These are phyloP conservation scores for Alauda arvensis DNA, from an alignment of 2,797 vertebrate species.

Conservation along the genomic window DNA sequence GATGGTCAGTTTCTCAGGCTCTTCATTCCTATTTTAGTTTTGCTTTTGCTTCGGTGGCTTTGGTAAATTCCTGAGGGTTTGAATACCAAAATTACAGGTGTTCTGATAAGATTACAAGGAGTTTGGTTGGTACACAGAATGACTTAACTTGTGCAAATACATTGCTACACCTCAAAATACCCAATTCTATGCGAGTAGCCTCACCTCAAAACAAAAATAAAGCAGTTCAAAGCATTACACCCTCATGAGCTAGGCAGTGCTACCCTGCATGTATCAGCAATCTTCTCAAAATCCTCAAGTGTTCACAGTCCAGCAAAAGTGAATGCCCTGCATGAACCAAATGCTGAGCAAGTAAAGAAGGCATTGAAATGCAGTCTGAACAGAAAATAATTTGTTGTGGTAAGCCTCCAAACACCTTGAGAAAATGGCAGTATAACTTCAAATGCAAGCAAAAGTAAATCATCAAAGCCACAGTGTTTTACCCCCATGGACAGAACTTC, in stretches of 20 bases:
- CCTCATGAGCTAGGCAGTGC: background rate
- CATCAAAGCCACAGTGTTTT: background rate
- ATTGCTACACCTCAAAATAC: background rate
- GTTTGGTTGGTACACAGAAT: no score
- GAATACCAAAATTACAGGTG: no score
- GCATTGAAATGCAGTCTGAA: background rate
- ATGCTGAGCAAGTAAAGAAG: background rate
- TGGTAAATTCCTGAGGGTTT: no score
- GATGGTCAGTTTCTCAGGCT: no score
- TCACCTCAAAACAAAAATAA: background rate
- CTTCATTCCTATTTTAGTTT: no score
- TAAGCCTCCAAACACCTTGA: background rate
- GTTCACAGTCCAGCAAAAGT: background rate
- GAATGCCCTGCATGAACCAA: background rate
- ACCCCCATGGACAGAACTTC: background rate
- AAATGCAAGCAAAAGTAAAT: background rate
- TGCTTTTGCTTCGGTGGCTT: no score
- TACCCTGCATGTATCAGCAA: background rate
- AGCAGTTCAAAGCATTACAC: background rate
- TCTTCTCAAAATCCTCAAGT: constrained; percentile 10
- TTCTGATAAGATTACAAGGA: no score
- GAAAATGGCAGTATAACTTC: background rate
- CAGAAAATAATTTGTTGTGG: background rate
- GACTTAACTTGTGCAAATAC: no score
- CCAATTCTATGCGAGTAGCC: background rate